Conservation (phyloP, 2,113 vertebrate species). For the Dunckerocampus dactyliophorus region DNA sequence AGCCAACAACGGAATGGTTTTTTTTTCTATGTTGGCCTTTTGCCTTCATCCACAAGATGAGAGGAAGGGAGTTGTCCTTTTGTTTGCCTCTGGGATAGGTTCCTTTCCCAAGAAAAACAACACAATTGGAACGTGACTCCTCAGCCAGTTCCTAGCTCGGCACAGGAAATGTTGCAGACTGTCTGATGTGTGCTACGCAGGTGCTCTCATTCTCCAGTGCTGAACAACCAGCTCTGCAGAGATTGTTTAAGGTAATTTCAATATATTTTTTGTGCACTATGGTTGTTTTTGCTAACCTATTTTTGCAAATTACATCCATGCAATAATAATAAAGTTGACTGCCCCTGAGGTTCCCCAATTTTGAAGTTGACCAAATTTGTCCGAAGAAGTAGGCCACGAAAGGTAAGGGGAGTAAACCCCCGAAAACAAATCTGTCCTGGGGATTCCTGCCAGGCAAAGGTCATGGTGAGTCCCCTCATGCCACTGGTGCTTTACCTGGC, state of each 20-base stretch:
- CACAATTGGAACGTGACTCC: slow-evolving; percentile 20
- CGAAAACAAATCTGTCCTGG: no score
- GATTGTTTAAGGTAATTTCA: not conserved
- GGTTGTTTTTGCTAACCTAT: not conserved
- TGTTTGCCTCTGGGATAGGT: slow-evolving; percentile 29
- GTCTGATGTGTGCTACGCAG: slow-evolving; percentile 26
- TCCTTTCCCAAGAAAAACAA: slow-evolving; percentile 30
- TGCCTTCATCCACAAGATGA: slow-evolving; percentile 31
- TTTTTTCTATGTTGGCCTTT: slow-evolving; percentile 34
- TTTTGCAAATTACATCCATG: no score
- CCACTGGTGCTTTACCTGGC: no score
- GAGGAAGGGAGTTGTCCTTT: slow-evolving; percentile 53
- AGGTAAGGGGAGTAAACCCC: no score
- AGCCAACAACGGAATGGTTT: slow-evolving; percentile 14
- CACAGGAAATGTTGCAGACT: slow-evolving; percentile 44
- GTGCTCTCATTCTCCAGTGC: slow-evolving; percentile 19
- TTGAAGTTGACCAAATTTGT: no score
- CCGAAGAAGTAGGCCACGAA: no score
- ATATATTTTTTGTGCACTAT: not conserved
- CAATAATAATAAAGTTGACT: no score
- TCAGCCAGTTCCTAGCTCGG: slow-evolving; percentile 13
- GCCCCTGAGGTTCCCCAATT: no score
- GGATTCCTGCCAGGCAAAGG: no score
- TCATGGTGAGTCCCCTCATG: no score
- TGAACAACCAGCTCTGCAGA: not conserved